Evolutionary conservation across 2,888 invertebrate genomes (phyloP), one percentile per base, ranked within the genome.

Genomic region (Mesorhabditis belari): DNA sequence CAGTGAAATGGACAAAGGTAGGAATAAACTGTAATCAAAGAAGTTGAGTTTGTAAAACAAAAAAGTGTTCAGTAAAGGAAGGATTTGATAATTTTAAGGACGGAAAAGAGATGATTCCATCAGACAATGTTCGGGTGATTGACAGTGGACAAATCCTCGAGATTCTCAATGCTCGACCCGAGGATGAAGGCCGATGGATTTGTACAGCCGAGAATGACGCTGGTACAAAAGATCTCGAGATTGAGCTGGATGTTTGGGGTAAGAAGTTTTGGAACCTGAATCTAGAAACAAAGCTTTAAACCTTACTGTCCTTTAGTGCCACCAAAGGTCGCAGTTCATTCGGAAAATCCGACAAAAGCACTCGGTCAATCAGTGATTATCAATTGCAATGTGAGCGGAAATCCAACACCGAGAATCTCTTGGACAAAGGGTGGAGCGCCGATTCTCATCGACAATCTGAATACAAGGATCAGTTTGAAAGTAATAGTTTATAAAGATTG

Each of bases 341-440:
- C 71, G 17, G 71, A 72, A 24, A 69, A 69, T 21, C 60, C 72
- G 4, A 73, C 76, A 28, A 67, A 71, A 26, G 71, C 24, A 85
- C 60, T 79, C 21, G 79, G 77, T 25, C 69, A 73, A 28, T 81
- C 80, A 5, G 80, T 83, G 12, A 77, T 80, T 3, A 72, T 83
- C 52, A 75, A 81, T 67, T 84, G 84, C 71, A 76, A 81, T 17
- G 83, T 81, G 3, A 71, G 76, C 28, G 84, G 84, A 4, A 81
- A 83, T 57, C 84, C 84, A 0, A 52, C 62, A 3, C 82, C 83
- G 2, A 65, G 78, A 81, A 60, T 72, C 64, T 67, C 62, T 23
- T 83, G 83, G 82, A 63, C 60, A 23, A 77, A 77, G 70, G 67
- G 89, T 79, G 88, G 88, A 3, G 85, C 86, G 21, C 74, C 77